Percentiles rank a stretch among this genome's conserved stretches.
These are phyloP conservation scores for Myotis davidii DNA, from an alignment of 2,113 vertebrate genomes.

Conservation along the genomic window DNA sequence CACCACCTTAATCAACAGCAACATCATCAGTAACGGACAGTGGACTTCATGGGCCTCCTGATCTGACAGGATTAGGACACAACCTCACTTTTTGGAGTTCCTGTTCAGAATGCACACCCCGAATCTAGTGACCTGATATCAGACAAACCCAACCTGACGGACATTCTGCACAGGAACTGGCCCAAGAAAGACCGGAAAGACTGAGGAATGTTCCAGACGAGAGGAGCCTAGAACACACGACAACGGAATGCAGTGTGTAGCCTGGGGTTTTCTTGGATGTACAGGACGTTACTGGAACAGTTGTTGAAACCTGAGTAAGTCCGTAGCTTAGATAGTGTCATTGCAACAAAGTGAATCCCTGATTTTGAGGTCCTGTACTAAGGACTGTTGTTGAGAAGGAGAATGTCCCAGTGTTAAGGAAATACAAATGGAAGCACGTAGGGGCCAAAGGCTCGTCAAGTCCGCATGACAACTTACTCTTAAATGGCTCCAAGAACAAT, in stretches of 20 bases:
- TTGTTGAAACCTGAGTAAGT: neutral
- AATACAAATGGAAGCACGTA: fast-evolving
- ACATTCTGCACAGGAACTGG: neutral
- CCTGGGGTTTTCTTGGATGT: neutral
- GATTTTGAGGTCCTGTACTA: neutral
- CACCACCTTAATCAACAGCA: too few relatives aligned
- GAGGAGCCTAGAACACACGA: neutral
- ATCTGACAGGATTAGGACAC: fast-evolving
- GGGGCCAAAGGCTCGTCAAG: neutral
- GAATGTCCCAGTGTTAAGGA: neutral
- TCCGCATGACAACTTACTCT: neutral
- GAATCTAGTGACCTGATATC: neutral
- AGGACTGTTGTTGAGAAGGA: neutral
- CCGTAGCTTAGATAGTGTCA: fast-evolving
- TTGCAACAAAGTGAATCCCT: fast-evolving
- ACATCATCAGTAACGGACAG: fast-evolving
- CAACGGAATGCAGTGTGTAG: fast-evolving
- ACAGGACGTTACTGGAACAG: neutral
- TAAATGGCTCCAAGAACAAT: neutral
- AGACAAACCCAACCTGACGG: neutral
- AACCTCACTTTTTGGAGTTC: fast-evolving
- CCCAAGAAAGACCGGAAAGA: neutral
- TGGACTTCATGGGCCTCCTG: neutral
- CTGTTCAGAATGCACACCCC: neutral
- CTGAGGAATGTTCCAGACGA: neutral